Base-by-base conservation (phyloP, 2,113 vertebrate genomes). In the Ptilorrhoa leucosticta region DNA sequence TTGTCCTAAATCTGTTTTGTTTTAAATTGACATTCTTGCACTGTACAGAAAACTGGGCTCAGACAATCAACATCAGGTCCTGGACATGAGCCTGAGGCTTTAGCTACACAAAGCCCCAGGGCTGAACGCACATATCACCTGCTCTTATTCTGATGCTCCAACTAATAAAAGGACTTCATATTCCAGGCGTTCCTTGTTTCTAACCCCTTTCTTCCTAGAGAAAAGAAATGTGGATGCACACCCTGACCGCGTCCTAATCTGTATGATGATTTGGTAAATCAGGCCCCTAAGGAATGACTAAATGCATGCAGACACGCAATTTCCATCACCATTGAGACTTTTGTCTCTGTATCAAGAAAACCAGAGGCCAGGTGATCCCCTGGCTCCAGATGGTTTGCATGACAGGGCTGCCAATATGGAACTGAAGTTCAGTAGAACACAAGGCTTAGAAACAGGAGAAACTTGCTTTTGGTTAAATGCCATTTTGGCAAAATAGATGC, bases 91-190 rank as follows among this genome's bases (percentile, higher is more conserved):
- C 42, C 75, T 80, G 37, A 81, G 71, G 42, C 63, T 83, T 80
- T 60, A 76, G 22, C 42, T 75, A 17, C 33, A 37, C 15, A 58
- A 58, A 53, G 23, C 20, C 31, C 7, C 30, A 50, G 71, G 23
- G 21, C 66, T 77, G 71, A 19, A 54, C 0, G 0, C 3, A 1
- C 1, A 0, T 31, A 60, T 42, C 0, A 1, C 28, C 28, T 28
- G 16, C 13, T 89, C 51, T 50, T 33, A 13, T 80, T 88, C 39
- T 73, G 42, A 45, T 2, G 4, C 1, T 5, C 28, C 6, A 47
- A 17, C 12, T 75, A 58, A 58, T 1, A 1, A 45, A 77, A 66
- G n/a, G 64, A 31, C 20, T 86, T 79, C 30, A 11, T 58, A 73
- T 83, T 83, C 20, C 13, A 56, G 28, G 4, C 5, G 87, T 61